These are phyloP conservation scores for Solen grandis DNA, from an alignment of 1,140 invertebrate species.

Conservation along the genomic window DNA sequence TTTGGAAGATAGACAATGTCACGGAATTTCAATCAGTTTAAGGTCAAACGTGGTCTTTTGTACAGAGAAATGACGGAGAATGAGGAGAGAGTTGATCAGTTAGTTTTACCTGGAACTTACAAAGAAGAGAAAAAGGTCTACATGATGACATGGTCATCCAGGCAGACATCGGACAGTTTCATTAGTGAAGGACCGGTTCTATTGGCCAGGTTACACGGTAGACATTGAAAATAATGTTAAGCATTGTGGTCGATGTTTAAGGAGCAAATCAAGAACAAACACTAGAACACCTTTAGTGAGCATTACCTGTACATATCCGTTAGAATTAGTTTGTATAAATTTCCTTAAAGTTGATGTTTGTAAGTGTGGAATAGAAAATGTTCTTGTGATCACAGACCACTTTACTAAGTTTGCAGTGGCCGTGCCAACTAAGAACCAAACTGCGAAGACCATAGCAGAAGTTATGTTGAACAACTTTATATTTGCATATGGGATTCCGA, in stretches of 20 bases:
- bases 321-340: slow-evolving; percentile 57
- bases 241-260: slow-evolving; percentile 27
- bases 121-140: neutral
- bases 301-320: slow-evolving; percentile 28
- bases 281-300: slow-evolving; percentile 32
- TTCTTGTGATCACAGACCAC: neutral
- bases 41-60: neutral
- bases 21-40: neutral
- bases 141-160: neutral
- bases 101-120: slow-evolving; percentile 1
- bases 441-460: neutral
- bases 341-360: slow-evolving; percentile 28
- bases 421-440: neutral
- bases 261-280: slow-evolving; percentile 25
- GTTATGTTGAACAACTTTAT: neutral
- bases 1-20: neutral
- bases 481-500: neutral
- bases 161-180: neutral
- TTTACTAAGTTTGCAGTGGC: neutral
- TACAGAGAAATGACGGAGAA: neutral
- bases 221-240: neutral
- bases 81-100: neutral
- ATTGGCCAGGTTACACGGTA: slow-evolving; percentile 37
- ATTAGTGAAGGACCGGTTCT: neutral
- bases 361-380: slow-evolving; percentile 7